Base-by-base conservation (phyloP, 2,888 invertebrate species). In the Ophion ventricosus region DNA sequence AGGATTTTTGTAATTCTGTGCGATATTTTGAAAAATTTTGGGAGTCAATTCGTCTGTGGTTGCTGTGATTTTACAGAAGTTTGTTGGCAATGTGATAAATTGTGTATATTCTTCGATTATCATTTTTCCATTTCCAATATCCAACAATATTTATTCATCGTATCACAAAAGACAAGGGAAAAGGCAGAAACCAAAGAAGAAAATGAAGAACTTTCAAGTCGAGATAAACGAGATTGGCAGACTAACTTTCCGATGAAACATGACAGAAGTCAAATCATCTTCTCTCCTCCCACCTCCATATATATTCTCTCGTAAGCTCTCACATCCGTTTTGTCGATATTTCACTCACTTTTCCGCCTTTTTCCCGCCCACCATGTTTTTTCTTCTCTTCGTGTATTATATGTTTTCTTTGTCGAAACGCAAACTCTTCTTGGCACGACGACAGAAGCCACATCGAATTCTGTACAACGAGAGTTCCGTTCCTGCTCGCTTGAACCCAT, bases 261-360 rank as follows among this genome's bases (percentile, higher is more conserved):
- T 75, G 74, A 84, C 84, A 78, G 66, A 75, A 84, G 78, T 81
- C 69, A 64, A 75, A 81, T 56, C 74, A 54, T 63, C 57, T 57
- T 23, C 35, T 40, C 14, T 29, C 66, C 35, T 7, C 57, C 25
- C 26, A 0, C 43, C 26, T 1, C 43, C 2, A 43, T 10, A 11
- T 10, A 11, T 43, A 43, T 43, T 59, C 72, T 69, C 54, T 23
- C 29, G 35, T 35, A 29, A 61, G 11, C 59, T 64, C 69, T 56
- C 69, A 63, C 75, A 80, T 77, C 72, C 70, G 64, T 59, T 43
- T 29, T 26, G 49, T 61, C 2, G 56, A 67, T 75, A 63, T 63
- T 81, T 70, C 63, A 40, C 73, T 29, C 66, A 23, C 59, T 61
- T 40, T 40, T 73, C 40, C 25, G 14, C 40, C 43, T 11, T 26